Percentiles rank a stretch among this genome's conserved stretches.
phyloP scores from a whole-genome alignment of 2,113 vertebrate genomes.

The Pycnonotus jocosus region DNA sequence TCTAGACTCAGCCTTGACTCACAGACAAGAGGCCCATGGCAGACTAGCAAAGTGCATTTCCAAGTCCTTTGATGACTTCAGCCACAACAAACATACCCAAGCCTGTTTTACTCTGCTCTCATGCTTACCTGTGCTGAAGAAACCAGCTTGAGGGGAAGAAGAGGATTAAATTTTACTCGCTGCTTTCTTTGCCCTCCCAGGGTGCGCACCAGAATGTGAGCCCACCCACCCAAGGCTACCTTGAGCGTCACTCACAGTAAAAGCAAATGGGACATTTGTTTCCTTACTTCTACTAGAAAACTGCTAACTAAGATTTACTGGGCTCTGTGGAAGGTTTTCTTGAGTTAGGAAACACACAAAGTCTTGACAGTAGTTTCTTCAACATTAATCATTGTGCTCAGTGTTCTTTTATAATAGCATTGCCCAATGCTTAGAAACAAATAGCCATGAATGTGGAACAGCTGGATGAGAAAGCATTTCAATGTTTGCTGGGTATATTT shows the following conservation, averaged over 20 bases:
- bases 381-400: neutral
- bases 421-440: slow-evolving; percentile 7
- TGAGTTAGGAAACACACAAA: neutral
- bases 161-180: neutral
- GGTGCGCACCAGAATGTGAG: neutral
- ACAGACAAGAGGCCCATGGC: neutral
- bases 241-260: neutral
- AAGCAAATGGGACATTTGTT: neutral
- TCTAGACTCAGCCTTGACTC: neutral
- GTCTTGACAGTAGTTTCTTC: neutral
- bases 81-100: neutral
- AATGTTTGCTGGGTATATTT: neutral
- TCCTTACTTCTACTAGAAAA: neutral
- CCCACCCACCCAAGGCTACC: neutral
- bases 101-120: neutral
- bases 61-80: neutral
- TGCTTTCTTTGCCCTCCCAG: neutral
- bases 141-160: neutral
- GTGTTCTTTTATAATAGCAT: slow-evolving; percentile 12
- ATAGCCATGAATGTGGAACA: neutral
- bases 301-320: neutral
- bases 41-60: neutral
- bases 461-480: neutral
- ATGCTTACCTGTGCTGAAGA: neutral
- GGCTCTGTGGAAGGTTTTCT: neutral